Evolutionary conservation across 2,888 invertebrate genomes (phyloP), one percentile per base, ranked within the genome.

Genomic region (Yponomeuta plumbellus): DNA sequence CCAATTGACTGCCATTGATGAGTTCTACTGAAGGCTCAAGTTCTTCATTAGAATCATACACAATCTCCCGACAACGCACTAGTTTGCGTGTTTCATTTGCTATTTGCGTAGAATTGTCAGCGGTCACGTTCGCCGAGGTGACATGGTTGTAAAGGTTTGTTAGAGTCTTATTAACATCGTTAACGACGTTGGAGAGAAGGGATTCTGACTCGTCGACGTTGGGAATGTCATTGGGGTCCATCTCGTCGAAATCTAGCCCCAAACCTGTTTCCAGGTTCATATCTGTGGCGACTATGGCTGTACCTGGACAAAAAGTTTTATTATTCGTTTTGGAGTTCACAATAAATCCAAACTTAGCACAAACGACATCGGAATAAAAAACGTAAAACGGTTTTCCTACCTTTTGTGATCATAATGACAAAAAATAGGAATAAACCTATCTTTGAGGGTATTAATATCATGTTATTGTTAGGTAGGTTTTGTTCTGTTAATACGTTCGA

Each of bases 1-100:
- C 92, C n/a, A 96, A 84, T 68, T 93, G 88, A 11, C 94, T 94
- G 65, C 94, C 94, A 80, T 96, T 96, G 0, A 95, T 94, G 56
- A 96, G 88, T 90, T 95, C 92, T 0, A 94, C 92, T 62, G 83
- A 73, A 0, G 85, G 84, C 67, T 88, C 86, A 17, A 78, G 64
- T 67, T 88, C 85, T 64, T 85, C 86, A 68, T 72, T 78, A 65
- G 75, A 74, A 23, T 91, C 88, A 69, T 84, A 85, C 1, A 80
- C 67, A 61, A 88, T 86, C 66, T 88, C 84, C 70, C 79, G 88
- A 69, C 92, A 92, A 72, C 84, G 85, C 0, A 90, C 88, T 22
- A 88, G 75, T 75, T 91, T 91, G 57, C 83, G 77, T 5, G 91
- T 91, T 75, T 90, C 90, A 69, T 90, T 91, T 0, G 73, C 76